Evolutionary conservation across 23 tunicate genomes (phyloP).

Genomic region (Clavelina lepadiformis): DNA sequence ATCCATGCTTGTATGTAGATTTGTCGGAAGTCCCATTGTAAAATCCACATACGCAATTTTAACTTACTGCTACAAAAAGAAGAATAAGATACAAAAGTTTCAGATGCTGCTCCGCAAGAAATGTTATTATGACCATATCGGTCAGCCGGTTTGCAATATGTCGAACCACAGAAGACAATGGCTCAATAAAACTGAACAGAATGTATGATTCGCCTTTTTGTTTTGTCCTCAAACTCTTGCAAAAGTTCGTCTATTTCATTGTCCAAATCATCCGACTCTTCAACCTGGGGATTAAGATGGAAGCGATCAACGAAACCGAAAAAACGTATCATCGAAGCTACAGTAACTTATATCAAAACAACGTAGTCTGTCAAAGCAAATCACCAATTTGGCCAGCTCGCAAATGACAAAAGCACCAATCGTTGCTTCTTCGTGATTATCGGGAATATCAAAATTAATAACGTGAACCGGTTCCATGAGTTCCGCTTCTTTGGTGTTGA

Average conservation of each 20-base stretch:
- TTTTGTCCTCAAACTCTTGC: constrained; percentile 83
- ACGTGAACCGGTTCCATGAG: constrained; percentile 61
- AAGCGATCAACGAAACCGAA: not conserved
- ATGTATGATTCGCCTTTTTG: constrained; percentile 64
- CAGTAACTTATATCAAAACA: not conserved
- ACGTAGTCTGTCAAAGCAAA: constrained; percentile 13
- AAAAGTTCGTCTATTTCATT: constrained; percentile 86
- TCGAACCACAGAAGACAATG: no score
- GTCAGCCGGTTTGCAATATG: no score
- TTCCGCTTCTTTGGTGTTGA: constrained; percentile 54
- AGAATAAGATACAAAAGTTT: no score
- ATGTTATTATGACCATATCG: no score
- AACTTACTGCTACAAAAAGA: no score
- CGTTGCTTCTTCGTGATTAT: constrained; percentile 97
- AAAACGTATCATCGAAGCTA: not conserved
- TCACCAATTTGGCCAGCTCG: constrained; percentile 75
- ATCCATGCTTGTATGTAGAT: no score
- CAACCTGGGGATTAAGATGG: constrained; percentile 21
- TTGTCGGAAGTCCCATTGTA: no score
- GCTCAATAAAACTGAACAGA: constrained; percentile 88
- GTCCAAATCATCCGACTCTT: constrained; percentile 75
- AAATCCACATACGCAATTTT: no score
- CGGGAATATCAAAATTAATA: constrained; percentile 80
- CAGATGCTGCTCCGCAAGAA: no score
- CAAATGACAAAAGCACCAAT: constrained; percentile 91